These are phyloP conservation scores for Triops cancriformis DNA, from an alignment of 1,140 invertebrate species.

Conservation along the genomic window DNA sequence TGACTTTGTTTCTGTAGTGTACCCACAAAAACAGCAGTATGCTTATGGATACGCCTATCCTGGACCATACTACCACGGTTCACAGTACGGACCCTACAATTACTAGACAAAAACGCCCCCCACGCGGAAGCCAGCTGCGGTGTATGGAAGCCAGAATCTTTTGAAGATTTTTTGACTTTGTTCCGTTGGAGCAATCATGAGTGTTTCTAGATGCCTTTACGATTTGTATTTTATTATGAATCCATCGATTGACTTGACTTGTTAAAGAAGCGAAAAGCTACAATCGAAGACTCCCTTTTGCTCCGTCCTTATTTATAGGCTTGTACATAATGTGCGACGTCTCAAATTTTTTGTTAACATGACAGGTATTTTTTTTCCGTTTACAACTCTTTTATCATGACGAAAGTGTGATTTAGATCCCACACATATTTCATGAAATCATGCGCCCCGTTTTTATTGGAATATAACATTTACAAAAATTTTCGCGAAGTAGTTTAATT, in stretches of 20 bases:
- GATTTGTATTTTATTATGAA: neutral
- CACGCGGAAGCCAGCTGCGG: neutral
- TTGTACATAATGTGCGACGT: neutral
- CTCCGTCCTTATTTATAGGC: constrained; percentile 10
- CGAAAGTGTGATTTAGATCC: neutral
- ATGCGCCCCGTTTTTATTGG: neutral
- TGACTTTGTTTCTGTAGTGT: constrained; percentile 53
- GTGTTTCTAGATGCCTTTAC: constrained; percentile 1
- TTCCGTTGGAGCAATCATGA: neutral
- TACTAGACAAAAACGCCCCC: constrained; percentile 30
- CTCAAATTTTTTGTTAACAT: neutral
- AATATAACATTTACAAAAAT: constrained; percentile 14
- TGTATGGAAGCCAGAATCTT: neutral
- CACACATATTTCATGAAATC: constrained; percentile 6
- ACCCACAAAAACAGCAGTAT: constrained; percentile 89
- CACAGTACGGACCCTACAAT: constrained; percentile 76
- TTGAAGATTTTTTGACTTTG: neutral
- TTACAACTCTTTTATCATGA: neutral
- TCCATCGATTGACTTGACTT: neutral
- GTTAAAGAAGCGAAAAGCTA: neutral
- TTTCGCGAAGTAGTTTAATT: neutral
- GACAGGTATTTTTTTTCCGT: neutral
- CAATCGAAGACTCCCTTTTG: neutral
- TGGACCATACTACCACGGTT: constrained; percentile 69
- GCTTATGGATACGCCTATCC: constrained; percentile 74